These are phyloP conservation scores for Papilio demoleus DNA, from an alignment of 2,888 invertebrate species.

Conservation along the genomic window DNA sequence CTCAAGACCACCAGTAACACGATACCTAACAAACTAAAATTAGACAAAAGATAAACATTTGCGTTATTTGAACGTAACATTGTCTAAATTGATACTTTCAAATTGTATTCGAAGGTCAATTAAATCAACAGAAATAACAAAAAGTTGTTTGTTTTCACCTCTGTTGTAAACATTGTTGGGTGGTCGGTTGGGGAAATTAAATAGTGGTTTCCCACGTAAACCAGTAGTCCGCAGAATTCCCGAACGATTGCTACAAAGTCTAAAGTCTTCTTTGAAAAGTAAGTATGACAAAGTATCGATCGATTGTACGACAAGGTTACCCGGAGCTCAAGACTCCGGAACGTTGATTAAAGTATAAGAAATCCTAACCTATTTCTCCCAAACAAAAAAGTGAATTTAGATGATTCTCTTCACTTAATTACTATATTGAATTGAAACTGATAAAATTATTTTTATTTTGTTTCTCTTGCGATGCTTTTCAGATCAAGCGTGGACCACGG, in stretches of 20 bases:
- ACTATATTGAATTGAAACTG: too few species aligned
- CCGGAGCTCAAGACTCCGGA: not conserved
- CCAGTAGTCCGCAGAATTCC: not conserved
- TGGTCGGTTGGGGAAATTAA: not conserved
- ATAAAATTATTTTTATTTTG: too few species aligned
- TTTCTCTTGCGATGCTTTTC: too few species aligned
- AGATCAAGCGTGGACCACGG: too few species aligned
- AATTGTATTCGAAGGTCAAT: slow-evolving; percentile 13
- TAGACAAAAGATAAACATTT: slow-evolving; percentile 50
- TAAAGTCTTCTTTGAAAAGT: not conserved
- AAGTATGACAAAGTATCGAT: slow-evolving; percentile 3
- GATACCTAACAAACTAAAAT: slow-evolving; percentile 51
- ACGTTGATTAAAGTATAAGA: not conserved
- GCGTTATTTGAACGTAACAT: slow-evolving; percentile 37
- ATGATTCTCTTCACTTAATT: not conserved
- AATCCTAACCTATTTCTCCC: not conserved
- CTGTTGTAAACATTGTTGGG: not conserved
- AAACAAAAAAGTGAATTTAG: not conserved
- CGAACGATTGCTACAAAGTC: slow-evolving; percentile 1
- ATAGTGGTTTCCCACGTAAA: not conserved
- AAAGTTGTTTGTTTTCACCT: not conserved
- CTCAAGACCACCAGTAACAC: slow-evolving; percentile 60
- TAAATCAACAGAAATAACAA: not conserved
- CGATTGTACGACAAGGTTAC: not conserved
- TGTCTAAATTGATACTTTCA: slow-evolving; percentile 10